Evolutionary conservation across 2,888 invertebrate species (phyloP).

Genomic region (Mesorhabditis belari): DNA sequence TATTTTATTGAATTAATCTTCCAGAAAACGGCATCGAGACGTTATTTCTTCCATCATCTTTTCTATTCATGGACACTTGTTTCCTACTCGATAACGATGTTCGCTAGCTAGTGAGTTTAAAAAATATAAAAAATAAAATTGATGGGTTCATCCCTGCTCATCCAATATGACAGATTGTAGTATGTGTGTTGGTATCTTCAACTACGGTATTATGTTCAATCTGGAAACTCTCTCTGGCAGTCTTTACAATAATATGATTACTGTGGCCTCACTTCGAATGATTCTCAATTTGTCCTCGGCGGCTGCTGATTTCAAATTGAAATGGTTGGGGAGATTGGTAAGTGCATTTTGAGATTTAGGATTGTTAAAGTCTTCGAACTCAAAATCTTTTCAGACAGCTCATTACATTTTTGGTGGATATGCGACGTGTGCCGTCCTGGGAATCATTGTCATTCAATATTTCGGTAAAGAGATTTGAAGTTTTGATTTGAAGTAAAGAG

Average conservation of each 20-base stretch:
- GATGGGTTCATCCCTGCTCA: too few species aligned
- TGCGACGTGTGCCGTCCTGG: neutral
- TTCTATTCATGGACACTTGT: neutral
- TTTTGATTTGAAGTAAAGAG: too few species aligned
- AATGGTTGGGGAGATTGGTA: neutral
- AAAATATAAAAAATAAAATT: too few species aligned
- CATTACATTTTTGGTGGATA: neutral
- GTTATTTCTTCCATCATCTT: neutral
- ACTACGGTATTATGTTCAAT: neutral
- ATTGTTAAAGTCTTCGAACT: too few species aligned
- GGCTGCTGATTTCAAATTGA: neutral
- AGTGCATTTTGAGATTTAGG: neutral
- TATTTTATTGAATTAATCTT: too few species aligned
- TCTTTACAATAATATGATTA: neutral
- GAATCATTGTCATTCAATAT: neutral
- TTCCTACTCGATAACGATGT: neutral
- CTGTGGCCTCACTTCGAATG: neutral
- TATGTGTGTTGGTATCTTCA: neutral
- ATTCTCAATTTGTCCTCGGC: neutral
- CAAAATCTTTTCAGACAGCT: neutral
- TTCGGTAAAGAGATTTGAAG: too few species aligned
- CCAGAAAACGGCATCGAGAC: neutral
- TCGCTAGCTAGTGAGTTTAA: neutral
- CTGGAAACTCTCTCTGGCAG: neutral
- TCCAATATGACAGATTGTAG: neutral